phyloP scores from a whole-genome alignment of 30 jellyfish, hydroid and myxozoan genomes.

The Nemopilema nomurai region DNA sequence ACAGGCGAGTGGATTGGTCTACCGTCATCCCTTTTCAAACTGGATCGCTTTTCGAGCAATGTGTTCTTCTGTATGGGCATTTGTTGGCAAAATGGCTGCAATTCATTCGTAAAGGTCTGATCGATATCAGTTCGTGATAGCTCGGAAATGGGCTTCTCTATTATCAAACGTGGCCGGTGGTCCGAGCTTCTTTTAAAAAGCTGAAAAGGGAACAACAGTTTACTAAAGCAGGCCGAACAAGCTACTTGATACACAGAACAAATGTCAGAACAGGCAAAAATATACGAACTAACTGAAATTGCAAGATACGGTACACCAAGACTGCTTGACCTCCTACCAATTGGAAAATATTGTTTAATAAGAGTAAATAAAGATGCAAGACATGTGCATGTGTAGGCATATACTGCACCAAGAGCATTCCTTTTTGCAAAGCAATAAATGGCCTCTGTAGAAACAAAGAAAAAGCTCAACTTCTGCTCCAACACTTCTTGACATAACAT shows the following conservation, averaged over 20 bases:
- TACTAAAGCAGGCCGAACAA: background rate
- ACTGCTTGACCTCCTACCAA: too few species aligned
- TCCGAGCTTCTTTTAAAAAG: constrained; percentile 43
- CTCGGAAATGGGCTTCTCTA: constrained; percentile 28
- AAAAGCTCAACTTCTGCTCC: too few species aligned
- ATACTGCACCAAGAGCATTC: too few species aligned
- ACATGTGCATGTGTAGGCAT: too few species aligned
- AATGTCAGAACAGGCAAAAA: too few species aligned
- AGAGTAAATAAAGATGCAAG: too few species aligned
- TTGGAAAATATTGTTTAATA: too few species aligned
- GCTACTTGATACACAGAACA: background rate
- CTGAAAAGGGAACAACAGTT: background rate
- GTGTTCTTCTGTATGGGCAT: constrained; percentile 49
- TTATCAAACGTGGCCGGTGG: constrained; percentile 40
- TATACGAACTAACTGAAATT: too few species aligned
- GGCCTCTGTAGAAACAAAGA: too few species aligned
- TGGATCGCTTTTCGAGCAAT: constrained; percentile 25
- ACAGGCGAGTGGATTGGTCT: constrained; percentile 41
- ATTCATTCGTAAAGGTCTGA: constrained; percentile 4
- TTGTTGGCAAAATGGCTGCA: constrained; percentile 74
- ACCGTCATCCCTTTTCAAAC: constrained; percentile 46
- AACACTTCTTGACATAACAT: too few species aligned
- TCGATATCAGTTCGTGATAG: constrained; percentile 11
- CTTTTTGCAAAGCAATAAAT: too few species aligned
- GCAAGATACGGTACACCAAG: too few species aligned